Base-by-base conservation (phyloP, 2,797 vertebrate genomes). In the Urocyon cinereoargenteus region DNA sequence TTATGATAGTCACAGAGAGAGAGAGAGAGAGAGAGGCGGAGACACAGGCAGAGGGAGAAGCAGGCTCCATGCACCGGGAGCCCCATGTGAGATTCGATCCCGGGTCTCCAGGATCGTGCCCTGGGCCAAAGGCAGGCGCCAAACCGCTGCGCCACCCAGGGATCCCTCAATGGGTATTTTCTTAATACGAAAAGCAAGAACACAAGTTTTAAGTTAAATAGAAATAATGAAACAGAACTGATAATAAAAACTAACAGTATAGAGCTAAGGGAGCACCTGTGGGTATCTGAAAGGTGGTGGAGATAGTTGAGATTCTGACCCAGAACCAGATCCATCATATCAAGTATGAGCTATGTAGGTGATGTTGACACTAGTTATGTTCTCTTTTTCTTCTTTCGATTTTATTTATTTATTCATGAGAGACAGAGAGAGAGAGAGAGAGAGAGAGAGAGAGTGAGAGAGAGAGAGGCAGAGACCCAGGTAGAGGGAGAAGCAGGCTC, bases 141-240 rank as follows among this genome's bases (percentile, higher is more conserved):
- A 7, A 66, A 66, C 28, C 3, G 28, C 62, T 8, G 62, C 16
- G 28, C 62, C 62, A 66, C 28, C 28, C 28, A 66, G 62, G 62
- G 2, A 8, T 16, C 64, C 64, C 40, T 7, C 68, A 91, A 79
- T 85, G 64, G 34, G 1, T 51, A 28, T 95, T 93, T 92, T 93
- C 57, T 96, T 78, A 73, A 77, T 83, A 94, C 53, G 61, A 95
- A 93, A 93, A 85, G 28, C 45, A 95, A 79, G 53, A 91, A 75
- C 73, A 78, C 26, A 81, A 59, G 36, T 79, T 95, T 12, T 55
- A 93, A 91, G 61, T 79, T 90, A 95, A 92, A 62, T 51, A 77
- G 90, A 94, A 73, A 75, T 85, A 78, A 68, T 70, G 73, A 82
- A 73, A 62, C 21, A 82, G 24, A 83, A 91, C 40, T 62, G 34